Evolutionary conservation across 2,797 vertebrate genomes (phyloP), one percentile per base, ranked within the genome.

Genomic region (Leptodactylus fallax): DNA sequence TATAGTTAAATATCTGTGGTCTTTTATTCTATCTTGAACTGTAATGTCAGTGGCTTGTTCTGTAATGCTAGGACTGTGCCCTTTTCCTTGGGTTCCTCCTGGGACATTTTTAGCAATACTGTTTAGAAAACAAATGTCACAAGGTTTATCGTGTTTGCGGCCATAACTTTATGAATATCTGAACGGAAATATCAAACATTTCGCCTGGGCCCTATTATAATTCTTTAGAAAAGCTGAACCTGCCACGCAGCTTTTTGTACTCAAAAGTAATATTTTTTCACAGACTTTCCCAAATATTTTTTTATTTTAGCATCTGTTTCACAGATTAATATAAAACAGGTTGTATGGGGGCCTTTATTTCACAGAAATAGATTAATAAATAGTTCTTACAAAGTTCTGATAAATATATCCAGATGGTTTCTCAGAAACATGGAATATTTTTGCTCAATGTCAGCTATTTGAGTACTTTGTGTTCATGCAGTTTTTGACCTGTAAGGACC

Each of bases 341-440:
- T 60, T 58, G 7, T 12, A 79, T 58, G 78, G 17, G 27, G 23
- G 49, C 49, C n/a, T 51, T 77, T 77, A 53, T 51, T 77, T 14
- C 74, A 77, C 49, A 77, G 21, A 53, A 77, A 77, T 77, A 53
- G 47, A 51, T 77, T 53, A 77, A 77, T 53, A 77, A 77, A 53
- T 51, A 77, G 21, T 74, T 74, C 36, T 72, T 19, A 19, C 2
- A 58, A 23, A 77, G 21, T 74, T 45, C 71, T 23, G 12, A 53
- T 77, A 77, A 77, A 74, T 51, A n/a, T 53, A 77, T 51, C 49
- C 74, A 77, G 74, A 77, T 77, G 47, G 74, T 53, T 77, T 77
- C 74, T 77, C 49, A 51, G 74, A 77, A 53, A 23, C 74, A 53
- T 53, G n/a, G 47, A 77, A 77, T 77, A 77, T 51, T 77, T 77